A percentile compares a stretch with the other conserved stretches of the same genome.
These are phyloP conservation scores for Galerucella pusilla DNA, from an alignment of 2,888 invertebrate species.

Conservation along the genomic window DNA sequence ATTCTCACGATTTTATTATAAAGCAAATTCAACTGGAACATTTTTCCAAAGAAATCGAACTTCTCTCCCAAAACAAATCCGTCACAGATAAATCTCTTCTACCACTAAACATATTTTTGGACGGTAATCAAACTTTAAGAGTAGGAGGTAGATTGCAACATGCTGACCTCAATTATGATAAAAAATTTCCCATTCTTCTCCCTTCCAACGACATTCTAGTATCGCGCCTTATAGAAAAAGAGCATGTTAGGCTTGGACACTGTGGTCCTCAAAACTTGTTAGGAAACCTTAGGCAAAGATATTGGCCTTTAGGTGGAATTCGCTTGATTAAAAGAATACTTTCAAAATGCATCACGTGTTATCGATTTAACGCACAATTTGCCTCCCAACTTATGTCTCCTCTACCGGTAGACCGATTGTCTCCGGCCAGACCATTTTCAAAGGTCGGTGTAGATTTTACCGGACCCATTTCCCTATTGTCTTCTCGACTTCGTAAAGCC, in stretches of 20 bases:
- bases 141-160: not conserved
- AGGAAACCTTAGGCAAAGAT: too few species aligned
- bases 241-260: not conserved
- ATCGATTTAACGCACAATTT: not conserved
- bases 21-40: not conserved
- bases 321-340: not conserved
- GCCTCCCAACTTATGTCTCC: not conserved
- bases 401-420: not conserved
- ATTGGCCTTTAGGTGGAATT: too few species aligned
- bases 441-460: too few species aligned
- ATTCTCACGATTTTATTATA: slow-evolving; percentile 5
- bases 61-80: not conserved
- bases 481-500: too few species aligned
- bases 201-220: not conserved
- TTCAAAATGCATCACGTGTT: too few species aligned
- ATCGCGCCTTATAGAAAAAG: not conserved
- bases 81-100: not conserved
- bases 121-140: not conserved
- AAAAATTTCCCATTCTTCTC: not conserved
- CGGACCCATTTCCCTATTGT: too few species aligned
- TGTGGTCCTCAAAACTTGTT: too few species aligned
- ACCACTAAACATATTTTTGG: not conserved
- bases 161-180: not conserved
- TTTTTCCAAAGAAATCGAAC: not conserved
- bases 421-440: not conserved